phyloP scores from a whole-genome alignment of 2,797 vertebrate species.

The Xenops minutus region DNA sequence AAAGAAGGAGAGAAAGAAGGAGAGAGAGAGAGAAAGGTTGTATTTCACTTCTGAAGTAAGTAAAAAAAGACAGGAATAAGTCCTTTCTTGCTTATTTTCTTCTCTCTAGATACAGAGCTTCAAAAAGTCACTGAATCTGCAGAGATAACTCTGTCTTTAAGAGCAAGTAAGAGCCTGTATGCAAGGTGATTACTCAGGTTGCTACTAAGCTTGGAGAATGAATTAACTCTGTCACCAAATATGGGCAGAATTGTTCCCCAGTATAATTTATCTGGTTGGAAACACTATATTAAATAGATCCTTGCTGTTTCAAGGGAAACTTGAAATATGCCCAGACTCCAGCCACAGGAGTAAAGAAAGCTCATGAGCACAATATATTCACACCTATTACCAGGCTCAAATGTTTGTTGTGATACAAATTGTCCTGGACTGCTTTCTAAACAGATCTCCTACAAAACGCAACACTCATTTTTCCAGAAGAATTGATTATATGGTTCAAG shows the following conservation, averaged over 20 bases:
- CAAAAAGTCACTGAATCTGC: not conserved
- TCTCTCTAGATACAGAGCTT: slow-evolving; percentile 1
- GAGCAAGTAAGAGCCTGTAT: slow-evolving; percentile 4
- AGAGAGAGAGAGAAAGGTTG: not conserved
- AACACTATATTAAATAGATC: slow-evolving; percentile 17
- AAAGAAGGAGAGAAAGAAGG: not conserved
- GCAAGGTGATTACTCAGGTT: slow-evolving; percentile 32
- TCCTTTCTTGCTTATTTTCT: not conserved
- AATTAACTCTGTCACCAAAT: slow-evolving; percentile 64
- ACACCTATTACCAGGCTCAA: not conserved
- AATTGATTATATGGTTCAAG: not conserved
- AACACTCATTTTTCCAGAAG: not conserved
- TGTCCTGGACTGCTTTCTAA: not conserved
- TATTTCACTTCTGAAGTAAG: not conserved
- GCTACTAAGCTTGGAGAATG: slow-evolving; percentile 22
- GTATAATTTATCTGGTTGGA: slow-evolving; percentile 27
- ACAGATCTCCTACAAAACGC: not conserved
- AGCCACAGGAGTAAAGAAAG: not conserved
- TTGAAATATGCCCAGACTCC: not conserved
- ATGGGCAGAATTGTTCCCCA: slow-evolving; percentile 2
- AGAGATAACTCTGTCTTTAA: slow-evolving; percentile 37
- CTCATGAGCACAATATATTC: not conserved
- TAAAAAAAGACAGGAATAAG: not conserved
- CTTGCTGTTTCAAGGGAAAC: slow-evolving; percentile 48
- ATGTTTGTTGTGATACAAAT: not conserved